Base-by-base conservation (phyloP, 2,888 invertebrate species). In the Heliconius charithonia region DNA sequence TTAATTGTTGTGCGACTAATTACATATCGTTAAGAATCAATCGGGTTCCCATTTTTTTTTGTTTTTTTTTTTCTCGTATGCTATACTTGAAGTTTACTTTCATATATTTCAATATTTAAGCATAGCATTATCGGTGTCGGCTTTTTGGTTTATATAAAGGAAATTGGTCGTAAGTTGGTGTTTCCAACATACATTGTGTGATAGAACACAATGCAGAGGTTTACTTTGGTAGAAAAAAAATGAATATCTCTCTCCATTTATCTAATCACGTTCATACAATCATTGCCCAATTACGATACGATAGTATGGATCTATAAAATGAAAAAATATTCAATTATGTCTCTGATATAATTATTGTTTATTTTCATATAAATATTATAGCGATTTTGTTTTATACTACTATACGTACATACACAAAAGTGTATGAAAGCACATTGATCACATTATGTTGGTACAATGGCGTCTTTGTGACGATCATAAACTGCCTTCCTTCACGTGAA, bases 401-500 rank as follows among this genome's bases (percentile, higher is more conserved):
- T 29, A 32, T 32, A 32, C 7, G 59, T 59, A 59, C 2, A n/a
- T 72, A 56, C 3, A 56, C 19, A 63, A 59, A 32, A n/a, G 13
- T 72, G 25, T 37, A 72, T 67, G 19, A 63, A 41, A n/a, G 67
- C 37, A 29, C 27, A 37, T 37, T 72, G 41, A 37, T 62, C 59
- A 70, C 83, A 75, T 80, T 62, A 63, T 13, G n/a, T 59, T n/a
- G 59, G 27, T n/a, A 66, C 67, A 77, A 67, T n/a, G 27, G 27
- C 29, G 62, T 27, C 66, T 76, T 76, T 79, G 79, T 79, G 32
- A 16, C 67, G 25, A 62, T 0, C 12, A 25, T 29, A 32, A 51
- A 59, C 51, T 32, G 37, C 27, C 32, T 65, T n/a, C 75, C 72
- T 76, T 72, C 83, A 82, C 82, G 84, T 82, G 85, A 86, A 88